Evolutionary conservation across 1,140 invertebrate species (phyloP).

Genomic region (Scaptomyza montana): DNA sequence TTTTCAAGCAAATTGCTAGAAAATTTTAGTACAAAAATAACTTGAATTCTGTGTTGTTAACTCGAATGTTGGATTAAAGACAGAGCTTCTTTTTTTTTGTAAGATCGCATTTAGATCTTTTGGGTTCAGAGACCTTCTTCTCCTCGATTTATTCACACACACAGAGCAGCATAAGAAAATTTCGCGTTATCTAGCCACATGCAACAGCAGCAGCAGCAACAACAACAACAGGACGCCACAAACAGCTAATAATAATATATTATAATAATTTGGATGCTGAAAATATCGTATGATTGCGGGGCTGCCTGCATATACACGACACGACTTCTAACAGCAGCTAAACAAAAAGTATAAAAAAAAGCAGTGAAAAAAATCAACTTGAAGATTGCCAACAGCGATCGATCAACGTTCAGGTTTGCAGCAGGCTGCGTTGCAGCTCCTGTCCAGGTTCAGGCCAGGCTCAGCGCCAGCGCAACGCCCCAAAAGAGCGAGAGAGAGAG

Average conservation of each 20-base stretch:
- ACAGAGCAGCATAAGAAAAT: not conserved
- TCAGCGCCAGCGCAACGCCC: constrained; percentile 69
- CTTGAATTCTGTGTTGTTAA: too few species aligned
- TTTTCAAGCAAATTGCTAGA: too few species aligned
- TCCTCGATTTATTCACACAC: constrained; percentile 31
- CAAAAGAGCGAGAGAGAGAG: constrained; percentile 13
- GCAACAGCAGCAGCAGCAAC: constrained; percentile 44
- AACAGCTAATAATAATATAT: constrained; percentile 83
- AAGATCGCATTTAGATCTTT: not conserved
- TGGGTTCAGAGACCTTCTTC: constrained; percentile 33
- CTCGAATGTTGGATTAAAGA: too few species aligned
- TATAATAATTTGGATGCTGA: constrained; percentile 83
- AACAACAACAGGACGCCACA: constrained; percentile 53
- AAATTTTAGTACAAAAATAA: not conserved
- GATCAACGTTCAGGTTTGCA: constrained; percentile 54
- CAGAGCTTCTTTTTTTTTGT: too few species aligned
- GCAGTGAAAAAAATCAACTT: constrained; percentile 4
- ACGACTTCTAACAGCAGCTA: constrained; percentile 64
- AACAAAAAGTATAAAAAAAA: constrained; percentile 46
- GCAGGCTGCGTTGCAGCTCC: not conserved
- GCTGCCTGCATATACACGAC: constrained; percentile 29
- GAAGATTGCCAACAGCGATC: constrained; percentile 39
- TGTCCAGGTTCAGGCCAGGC: constrained; percentile 9
- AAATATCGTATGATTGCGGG: constrained; percentile 78
- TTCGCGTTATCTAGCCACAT: constrained; percentile 27